Evolutionary conservation across 2,888 invertebrate species (phyloP).

Genomic region (Ophioninae sp.): DNA sequence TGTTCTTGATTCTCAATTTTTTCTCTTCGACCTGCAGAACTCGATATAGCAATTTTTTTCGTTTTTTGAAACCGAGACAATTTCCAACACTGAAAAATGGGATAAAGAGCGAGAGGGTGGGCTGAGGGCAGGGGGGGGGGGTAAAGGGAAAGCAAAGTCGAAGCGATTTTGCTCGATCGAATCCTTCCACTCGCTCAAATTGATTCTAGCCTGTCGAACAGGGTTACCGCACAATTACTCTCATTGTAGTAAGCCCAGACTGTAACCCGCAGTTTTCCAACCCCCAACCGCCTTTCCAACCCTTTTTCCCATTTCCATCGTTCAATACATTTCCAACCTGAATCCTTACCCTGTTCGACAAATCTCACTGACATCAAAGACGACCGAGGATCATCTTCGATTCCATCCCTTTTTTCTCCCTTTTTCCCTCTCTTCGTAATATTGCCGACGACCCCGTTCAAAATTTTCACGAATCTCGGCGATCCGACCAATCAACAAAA

Average conservation of each 20-base stretch:
- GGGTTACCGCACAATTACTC: conserved; percentile 77
- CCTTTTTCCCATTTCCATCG: neutral
- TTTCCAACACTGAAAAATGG: conserved; percentile 14
- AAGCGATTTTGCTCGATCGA: conserved; percentile 48
- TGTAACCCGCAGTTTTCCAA: conserved; percentile 42
- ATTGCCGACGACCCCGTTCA: conserved; percentile 16
- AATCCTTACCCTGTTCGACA: conserved; percentile 18
- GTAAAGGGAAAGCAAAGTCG: conserved; percentile 9
- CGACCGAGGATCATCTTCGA: conserved; percentile 1
- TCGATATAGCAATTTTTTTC: neutral
- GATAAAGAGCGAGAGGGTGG: neutral
- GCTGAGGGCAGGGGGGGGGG: neutral
- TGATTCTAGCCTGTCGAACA: conserved; percentile 69
- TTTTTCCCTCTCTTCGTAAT: neutral
- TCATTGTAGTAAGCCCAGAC: conserved; percentile 70
- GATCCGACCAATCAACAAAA: conserved; percentile 46
- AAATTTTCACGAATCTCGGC: conserved; percentile 30
- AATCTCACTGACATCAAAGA: conserved; percentile 21
- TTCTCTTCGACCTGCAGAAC: neutral
- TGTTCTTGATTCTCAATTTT: conserved; percentile 16
- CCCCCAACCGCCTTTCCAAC: neutral
- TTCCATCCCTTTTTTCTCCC: neutral
- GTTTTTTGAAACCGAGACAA: conserved; percentile 1
- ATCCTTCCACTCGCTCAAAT: conserved; percentile 64
- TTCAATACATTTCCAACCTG: conserved; percentile 13